phyloP scores from a whole-genome alignment of 1,140 invertebrate species.

The Manduca sexta region DNA sequence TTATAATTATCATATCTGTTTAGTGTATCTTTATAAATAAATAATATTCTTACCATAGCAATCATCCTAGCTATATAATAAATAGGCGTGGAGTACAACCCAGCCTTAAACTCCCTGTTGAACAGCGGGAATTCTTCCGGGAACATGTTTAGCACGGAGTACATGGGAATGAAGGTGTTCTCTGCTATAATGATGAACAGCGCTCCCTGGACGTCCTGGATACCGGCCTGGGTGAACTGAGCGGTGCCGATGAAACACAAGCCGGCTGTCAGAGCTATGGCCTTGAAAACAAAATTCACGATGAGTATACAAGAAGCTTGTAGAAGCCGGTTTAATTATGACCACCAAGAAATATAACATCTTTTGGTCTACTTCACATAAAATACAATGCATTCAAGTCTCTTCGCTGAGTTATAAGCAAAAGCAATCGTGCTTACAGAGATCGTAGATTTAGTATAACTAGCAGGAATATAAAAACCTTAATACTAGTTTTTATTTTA shows the following conservation, averaged over 20 bases:
- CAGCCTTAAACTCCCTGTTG: slow-evolving; percentile 83
- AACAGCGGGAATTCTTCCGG: slow-evolving; percentile 86
- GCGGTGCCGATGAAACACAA: slow-evolving; percentile 84
- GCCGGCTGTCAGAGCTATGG: slow-evolving; percentile 83
- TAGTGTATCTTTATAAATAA: too few species aligned
- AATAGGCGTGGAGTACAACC: slow-evolving; percentile 80
- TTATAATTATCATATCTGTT: too few species aligned
- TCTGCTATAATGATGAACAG: slow-evolving; percentile 89
- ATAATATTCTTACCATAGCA: slow-evolving; percentile 78
- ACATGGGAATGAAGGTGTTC: slow-evolving; percentile 91
- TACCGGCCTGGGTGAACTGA: slow-evolving; percentile 80
- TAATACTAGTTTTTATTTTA: too few species aligned
- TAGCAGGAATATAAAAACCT: too few species aligned
- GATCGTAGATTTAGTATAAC: too few species aligned
- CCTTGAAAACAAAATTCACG: slow-evolving; percentile 59
- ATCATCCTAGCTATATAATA: slow-evolving; percentile 86
- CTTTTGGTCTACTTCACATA: too few species aligned
- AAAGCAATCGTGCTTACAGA: too few species aligned
- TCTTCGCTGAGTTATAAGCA: too few species aligned
- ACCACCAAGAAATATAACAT: too few species aligned
- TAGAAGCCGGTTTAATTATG: too few species aligned
- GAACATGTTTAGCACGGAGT: slow-evolving; percentile 84
- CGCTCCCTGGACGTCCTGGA: slow-evolving; percentile 88
- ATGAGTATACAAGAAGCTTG: too few species aligned
- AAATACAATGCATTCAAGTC: too few species aligned